A percentile compares a stretch with the other conserved stretches of the same genome.
These are phyloP conservation scores for Luperina nickerlii DNA, from an alignment of 2,888 invertebrate species.

Conservation along the genomic window DNA sequence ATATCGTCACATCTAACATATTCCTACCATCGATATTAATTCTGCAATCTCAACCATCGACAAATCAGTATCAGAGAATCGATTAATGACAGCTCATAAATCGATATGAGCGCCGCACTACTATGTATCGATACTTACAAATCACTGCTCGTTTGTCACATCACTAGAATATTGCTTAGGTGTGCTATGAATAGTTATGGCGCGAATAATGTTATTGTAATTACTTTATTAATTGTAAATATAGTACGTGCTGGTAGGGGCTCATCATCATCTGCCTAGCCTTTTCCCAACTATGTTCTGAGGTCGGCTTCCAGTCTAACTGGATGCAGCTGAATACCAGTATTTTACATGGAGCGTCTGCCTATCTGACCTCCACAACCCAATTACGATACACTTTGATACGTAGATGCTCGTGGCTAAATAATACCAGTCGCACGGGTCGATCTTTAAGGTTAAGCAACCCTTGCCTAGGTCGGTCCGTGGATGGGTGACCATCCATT, in stretches of 20 bases:
- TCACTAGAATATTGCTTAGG: slow-evolving; percentile 47
- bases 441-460: neutral
- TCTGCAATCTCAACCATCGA: slow-evolving; percentile 54
- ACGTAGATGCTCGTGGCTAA: neutral
- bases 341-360: too few relatives aligned
- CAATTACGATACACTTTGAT: too few relatives aligned
- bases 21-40: slow-evolving; percentile 55
- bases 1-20: slow-evolving; percentile 42
- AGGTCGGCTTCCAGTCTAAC: too few relatives aligned
- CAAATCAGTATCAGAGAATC: slow-evolving; percentile 61
- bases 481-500: neutral
- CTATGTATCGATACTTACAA: slow-evolving; percentile 68
- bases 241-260: neutral
- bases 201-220: neutral
- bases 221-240: slow-evolving; percentile 4
- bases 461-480: too few relatives aligned
- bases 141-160: slow-evolving; percentile 63
- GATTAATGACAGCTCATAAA: slow-evolving; percentile 66
- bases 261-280: too few relatives aligned
- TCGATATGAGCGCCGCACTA: slow-evolving; percentile 59
- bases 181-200: slow-evolving; percentile 29
- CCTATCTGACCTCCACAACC: too few relatives aligned
- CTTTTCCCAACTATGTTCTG: too few relatives aligned
- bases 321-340: too few relatives aligned
- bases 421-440: neutral